Conservation (phyloP, 92 coral and sea anemone genomes). For the Isaurus tuberculatus region DNA sequence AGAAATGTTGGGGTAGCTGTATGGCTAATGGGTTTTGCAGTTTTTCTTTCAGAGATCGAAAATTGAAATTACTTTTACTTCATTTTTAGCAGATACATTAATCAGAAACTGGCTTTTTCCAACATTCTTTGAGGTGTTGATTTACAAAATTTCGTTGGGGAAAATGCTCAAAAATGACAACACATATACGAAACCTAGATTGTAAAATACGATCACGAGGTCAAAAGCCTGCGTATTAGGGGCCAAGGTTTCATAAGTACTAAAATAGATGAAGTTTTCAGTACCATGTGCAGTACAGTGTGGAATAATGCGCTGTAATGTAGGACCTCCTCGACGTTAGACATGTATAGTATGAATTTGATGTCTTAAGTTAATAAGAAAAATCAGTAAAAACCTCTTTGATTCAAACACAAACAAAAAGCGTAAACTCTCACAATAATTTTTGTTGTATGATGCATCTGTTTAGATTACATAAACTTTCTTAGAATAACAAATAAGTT, state of each 20-base stretch:
- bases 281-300: slow-evolving; percentile 17
- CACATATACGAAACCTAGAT: too few species aligned
- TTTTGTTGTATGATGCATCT: background rate
- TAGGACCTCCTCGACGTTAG: slow-evolving; percentile 32
- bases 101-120: background rate
- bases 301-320: slow-evolving; percentile 4
- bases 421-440: background rate
- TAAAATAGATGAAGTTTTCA: background rate
- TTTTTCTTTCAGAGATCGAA: background rate
- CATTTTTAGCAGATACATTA: background rate
- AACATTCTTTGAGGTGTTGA: too few species aligned
- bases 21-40: slow-evolving; percentile 29
- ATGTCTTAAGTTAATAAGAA: background rate
- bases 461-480: background rate
- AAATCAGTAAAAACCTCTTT: background rate
- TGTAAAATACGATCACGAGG: slow-evolving; percentile 11
- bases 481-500: too few species aligned
- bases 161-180: too few species aligned
- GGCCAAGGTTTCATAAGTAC: slow-evolving; percentile 16
- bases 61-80: background rate
- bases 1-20: slow-evolving; percentile 20
- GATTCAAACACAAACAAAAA: background rate
- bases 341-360: background rate
- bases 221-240: background rate
- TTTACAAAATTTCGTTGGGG: too few species aligned